Evolutionary conservation across 2,113 vertebrate genomes (phyloP), one percentile per base, ranked within the genome.

Genomic region (Sitta europaea): DNA sequence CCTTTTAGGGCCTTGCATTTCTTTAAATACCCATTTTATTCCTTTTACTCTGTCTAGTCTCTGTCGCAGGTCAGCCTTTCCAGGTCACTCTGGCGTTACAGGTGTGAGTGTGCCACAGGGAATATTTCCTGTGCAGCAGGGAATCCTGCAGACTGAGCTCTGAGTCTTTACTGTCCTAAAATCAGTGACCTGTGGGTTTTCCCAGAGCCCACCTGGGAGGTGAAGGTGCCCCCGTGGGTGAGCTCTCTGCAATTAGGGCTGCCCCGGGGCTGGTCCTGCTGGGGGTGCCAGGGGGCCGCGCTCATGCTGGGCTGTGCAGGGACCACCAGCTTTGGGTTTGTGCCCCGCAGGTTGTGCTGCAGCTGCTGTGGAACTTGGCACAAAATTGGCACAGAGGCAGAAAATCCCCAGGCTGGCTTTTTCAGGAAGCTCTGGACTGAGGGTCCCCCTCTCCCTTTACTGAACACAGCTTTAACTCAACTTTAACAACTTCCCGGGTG

Each of bases 201-300:
- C 3, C 0, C 27, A 1, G 2, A 0, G 25, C 21, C 68, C n/a
- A 6, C 5, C 33, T 9, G 72, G 0, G 14, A 7, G 53, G 42
- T 42, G 58, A 5, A 23, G 48, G 45, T 2, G 5, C 12, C 47
- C 5, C 22, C 0, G 1, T 9, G 47, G 28, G 50, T 28, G 27
- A 45, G 68, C 5, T 20, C 1, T 2, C 31, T 38, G 3, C 51
- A 2, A 33, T 57, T 68, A 6, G n/a, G 16, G 77, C 77, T 25
- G 5, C 25, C 59, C 62, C 0, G 1, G 36, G 66, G 51, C n/a
- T 25, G 2, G 13, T 13, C 43, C 68, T 14, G 58, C 28, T 48
- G 1, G 2, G 38, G 7, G 33, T 25, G 72, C 67, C 58, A 3
- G 73, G 5, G 40, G 40, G 73, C 63, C 0, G 5, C 5, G 4